Conservation (phyloP, 2,113 vertebrate species). For the Saguinus imperator region DNA sequence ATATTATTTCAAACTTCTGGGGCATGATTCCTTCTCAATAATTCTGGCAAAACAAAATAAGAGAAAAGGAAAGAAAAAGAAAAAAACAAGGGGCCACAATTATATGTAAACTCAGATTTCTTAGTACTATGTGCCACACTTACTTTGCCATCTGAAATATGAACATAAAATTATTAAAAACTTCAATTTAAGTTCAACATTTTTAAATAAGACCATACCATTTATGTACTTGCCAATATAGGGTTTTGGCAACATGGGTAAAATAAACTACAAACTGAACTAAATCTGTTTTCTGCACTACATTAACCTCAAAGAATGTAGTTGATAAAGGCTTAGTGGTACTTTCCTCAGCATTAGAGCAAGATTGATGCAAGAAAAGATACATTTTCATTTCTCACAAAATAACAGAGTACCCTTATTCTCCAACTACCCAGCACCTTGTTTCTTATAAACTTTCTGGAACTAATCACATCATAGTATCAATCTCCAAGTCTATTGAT, state of each 20-base stretch:
- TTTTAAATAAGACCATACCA: not conserved
- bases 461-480: not conserved
- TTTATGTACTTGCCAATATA: not conserved
- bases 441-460: not conserved
- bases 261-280: not conserved
- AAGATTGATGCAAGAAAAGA: not conserved
- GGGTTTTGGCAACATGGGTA: not conserved
- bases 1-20: not conserved
- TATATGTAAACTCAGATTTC: not conserved
- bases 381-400: not conserved
- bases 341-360: not conserved
- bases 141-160: not conserved
- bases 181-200: not conserved
- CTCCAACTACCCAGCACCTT: not conserved
- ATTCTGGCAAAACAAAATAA: not conserved
- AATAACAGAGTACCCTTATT: not conserved
- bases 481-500: not conserved
- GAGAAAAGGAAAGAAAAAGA: too few relatives aligned
- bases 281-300: not conserved
- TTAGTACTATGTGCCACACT: not conserved
- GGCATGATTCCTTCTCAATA: not conserved
- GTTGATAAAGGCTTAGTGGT: not conserved
- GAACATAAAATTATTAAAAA: constrained; percentile 19
- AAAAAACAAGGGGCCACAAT: not conserved
- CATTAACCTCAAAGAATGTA: not conserved